Percentiles rank a stretch among this genome's conserved stretches.
Conservation (phyloP, 2,888 invertebrate species). For the Rotaria sp. region DNA sequence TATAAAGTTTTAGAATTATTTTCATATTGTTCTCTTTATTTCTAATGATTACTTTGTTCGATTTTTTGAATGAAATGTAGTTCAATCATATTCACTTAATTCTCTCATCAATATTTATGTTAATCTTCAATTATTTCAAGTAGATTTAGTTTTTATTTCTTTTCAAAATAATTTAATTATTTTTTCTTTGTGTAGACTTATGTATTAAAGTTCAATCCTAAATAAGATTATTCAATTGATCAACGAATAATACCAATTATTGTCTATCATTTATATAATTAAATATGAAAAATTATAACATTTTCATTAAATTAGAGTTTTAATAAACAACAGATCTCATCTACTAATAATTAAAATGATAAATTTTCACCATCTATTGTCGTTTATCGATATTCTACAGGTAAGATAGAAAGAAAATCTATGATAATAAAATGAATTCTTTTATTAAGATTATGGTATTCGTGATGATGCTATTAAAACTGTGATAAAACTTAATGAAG, state of each 20-base stretch:
- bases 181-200: background rate
- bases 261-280: constrained; percentile 60
- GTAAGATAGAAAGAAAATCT: constrained; percentile 44
- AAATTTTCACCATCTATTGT: constrained; percentile 62
- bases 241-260: constrained; percentile 54
- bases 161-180: background rate
- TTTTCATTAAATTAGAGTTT: constrained; percentile 39
- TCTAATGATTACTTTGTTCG: constrained; percentile 77
- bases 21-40: constrained; percentile 42
- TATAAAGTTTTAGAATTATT: background rate
- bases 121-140: constrained; percentile 63
- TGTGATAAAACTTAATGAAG: constrained; percentile 24
- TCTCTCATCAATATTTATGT: constrained; percentile 71
- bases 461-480: constrained; percentile 37
- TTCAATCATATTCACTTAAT: constrained; percentile 74
- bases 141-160: background rate
- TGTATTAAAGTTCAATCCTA: background rate
- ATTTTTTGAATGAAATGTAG: constrained; percentile 78
- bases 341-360: background rate
- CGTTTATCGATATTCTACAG: constrained; percentile 62
- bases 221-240: background rate
- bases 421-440: too few species aligned
- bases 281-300: constrained; percentile 60
- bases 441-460: constrained; percentile 14
- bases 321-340: constrained; percentile 39